phyloP scores from a whole-genome alignment of 2,888 invertebrate species.

The Lottia gigantea region DNA sequence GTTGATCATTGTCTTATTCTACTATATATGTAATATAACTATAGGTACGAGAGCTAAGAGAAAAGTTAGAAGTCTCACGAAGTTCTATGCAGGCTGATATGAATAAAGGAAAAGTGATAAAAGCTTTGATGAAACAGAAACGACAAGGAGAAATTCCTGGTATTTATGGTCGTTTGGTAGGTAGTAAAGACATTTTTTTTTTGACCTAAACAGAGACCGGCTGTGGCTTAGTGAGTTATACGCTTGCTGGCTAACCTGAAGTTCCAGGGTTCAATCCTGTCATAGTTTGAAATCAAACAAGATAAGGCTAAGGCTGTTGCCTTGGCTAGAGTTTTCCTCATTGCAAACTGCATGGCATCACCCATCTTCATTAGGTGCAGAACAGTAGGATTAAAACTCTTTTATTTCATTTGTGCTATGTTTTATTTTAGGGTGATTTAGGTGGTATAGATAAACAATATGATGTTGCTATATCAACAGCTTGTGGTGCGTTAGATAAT shows the following conservation, averaged over 20 bases:
- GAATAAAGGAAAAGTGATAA: conserved; percentile 71
- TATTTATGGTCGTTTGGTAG: conserved; percentile 84
- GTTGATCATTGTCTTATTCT: no score
- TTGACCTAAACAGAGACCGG: not conserved
- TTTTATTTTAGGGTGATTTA: conserved; percentile 95
- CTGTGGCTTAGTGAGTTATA: not conserved
- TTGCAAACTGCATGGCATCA: not conserved
- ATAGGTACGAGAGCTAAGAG: conserved; percentile 50
- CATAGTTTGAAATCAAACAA: no score
- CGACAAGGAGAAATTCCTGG: conserved; percentile 82
- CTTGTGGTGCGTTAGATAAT: conserved; percentile 86
- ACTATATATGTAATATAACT: no score
- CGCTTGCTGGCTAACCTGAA: not conserved
- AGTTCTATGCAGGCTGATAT: conserved; percentile 75
- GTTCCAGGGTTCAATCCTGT: no score
- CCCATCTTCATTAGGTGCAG: no score
- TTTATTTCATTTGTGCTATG: no score
- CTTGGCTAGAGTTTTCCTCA: not conserved
- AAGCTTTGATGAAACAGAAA: conserved; percentile 82
- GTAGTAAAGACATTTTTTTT: conserved; percentile 13
- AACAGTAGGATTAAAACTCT: no score
- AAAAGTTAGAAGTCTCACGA: conserved; percentile 76
- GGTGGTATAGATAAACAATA: conserved; percentile 93
- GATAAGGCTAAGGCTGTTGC: not conserved
- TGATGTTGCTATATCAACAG: conserved; percentile 95